A percentile compares a stretch with the other conserved stretches of the same genome.
These are phyloP conservation scores for Oeneis ivallda DNA, from an alignment of 2,888 invertebrate species.

Conservation along the genomic window DNA sequence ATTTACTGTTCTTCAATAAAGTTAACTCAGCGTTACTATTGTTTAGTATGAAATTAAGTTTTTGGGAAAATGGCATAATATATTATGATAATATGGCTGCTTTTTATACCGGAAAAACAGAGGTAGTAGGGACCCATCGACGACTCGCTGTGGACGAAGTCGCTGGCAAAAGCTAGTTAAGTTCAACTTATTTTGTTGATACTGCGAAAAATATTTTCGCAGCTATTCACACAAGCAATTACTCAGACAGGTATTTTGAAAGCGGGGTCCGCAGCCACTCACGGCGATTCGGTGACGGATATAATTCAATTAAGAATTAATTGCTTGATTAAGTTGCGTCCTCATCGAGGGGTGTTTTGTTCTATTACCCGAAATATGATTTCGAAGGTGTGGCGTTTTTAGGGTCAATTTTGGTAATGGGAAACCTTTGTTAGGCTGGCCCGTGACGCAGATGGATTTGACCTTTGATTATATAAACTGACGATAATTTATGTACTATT, in stretches of 20 bases:
- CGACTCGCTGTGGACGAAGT: too few relatives aligned
- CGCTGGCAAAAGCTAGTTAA: not conserved
- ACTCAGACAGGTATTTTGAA: slow-evolving; percentile 43
- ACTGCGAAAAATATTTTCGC: slow-evolving; percentile 15
- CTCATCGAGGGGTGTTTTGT: slow-evolving; percentile 61
- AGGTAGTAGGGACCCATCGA: too few relatives aligned
- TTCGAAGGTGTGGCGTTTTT: slow-evolving; percentile 65
- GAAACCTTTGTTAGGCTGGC: slow-evolving; percentile 34
- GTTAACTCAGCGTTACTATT: too few relatives aligned
- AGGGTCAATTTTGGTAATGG: slow-evolving; percentile 63
- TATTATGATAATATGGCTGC: too few relatives aligned
- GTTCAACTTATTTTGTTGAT: not conserved
- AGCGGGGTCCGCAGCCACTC: slow-evolving; percentile 40
- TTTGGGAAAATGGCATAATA: too few relatives aligned
- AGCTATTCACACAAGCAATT: slow-evolving; percentile 30
- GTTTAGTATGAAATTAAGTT: too few relatives aligned
- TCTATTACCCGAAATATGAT: slow-evolving; percentile 73
- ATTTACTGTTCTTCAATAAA: too few relatives aligned
- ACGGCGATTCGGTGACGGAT: slow-evolving; percentile 63
- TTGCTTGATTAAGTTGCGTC: slow-evolving; percentile 77
- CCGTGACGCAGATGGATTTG: slow-evolving; percentile 29
- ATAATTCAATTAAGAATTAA: slow-evolving; percentile 79
- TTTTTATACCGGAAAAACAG: too few relatives aligned
- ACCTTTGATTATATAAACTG: too few relatives aligned
- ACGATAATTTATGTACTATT: slow-evolving; percentile 19